Percentiles rank a stretch among this genome's conserved stretches.
These are phyloP conservation scores for Gasteruption jaculator DNA, from an alignment of 2,888 invertebrate genomes.

Conservation along the genomic window DNA sequence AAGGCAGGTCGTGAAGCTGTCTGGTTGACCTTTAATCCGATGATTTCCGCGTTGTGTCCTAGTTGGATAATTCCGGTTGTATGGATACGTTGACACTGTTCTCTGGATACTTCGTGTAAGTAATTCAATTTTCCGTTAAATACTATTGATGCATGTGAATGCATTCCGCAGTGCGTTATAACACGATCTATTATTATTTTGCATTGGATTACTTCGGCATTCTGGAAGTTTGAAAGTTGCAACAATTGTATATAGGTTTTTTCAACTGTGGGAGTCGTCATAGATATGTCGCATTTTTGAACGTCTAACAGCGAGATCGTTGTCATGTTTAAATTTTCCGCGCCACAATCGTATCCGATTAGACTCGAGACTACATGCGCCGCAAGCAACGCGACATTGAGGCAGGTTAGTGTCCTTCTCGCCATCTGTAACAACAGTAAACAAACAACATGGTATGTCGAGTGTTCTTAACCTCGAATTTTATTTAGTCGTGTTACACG, in stretches of 20 bases:
- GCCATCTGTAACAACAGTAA: too few species aligned
- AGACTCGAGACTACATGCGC: too few species aligned
- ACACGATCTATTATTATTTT: slow-evolving; percentile 6
- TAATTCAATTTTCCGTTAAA: not conserved
- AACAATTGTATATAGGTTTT: slow-evolving; percentile 4
- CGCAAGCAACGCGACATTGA: too few species aligned
- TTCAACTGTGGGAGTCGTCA: not conserved
- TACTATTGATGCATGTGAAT: not conserved
- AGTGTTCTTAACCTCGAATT: too few species aligned
- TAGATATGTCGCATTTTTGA: not conserved
- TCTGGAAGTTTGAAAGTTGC: slow-evolving; percentile 6
- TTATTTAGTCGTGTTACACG: too few species aligned
- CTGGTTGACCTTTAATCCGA: slow-evolving; percentile 2
- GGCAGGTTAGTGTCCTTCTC: too few species aligned
- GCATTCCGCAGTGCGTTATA: slow-evolving; percentile 6
- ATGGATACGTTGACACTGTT: not conserved
- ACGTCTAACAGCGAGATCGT: slow-evolving; percentile 7
- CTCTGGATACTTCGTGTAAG: not conserved
- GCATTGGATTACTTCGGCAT: slow-evolving; percentile 8
- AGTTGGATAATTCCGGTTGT: slow-evolving; percentile 1
- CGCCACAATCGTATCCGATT: slow-evolving; percentile 12
- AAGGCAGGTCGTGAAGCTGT: slow-evolving; percentile 9
- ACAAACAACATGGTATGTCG: too few species aligned
- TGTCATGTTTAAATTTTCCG: slow-evolving; percentile 4
- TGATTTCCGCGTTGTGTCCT: not conserved